Percentiles rank a stretch among this genome's conserved stretches.
Evolutionary conservation across 2,797 vertebrate genomes (phyloP).

Genomic region (Chanos chanos): DNA sequence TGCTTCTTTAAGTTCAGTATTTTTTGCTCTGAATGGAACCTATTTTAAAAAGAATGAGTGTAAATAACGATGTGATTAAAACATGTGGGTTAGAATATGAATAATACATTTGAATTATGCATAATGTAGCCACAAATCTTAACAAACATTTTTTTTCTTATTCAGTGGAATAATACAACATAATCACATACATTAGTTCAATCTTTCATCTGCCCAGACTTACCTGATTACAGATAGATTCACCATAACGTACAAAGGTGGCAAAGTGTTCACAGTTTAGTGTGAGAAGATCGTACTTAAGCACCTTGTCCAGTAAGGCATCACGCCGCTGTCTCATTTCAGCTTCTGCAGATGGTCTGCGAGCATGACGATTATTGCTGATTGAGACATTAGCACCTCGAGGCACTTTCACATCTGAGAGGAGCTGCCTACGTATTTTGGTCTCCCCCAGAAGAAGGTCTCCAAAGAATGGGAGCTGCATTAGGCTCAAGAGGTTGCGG

Average conservation of each 20-base stretch:
- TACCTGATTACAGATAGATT: slow-evolving; percentile 69
- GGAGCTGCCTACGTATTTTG: slow-evolving; percentile 54
- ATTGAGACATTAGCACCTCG: slow-evolving; percentile 49
- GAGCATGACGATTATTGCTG: slow-evolving; percentile 53
- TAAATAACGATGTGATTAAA: neutral
- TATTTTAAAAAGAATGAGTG: slow-evolving; percentile 27
- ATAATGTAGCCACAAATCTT: too few relatives aligned
- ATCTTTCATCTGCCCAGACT: neutral
- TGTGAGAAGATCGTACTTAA: slow-evolving; percentile 56
- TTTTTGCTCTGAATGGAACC: slow-evolving; percentile 58
- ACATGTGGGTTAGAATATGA: neutral
- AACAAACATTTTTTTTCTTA: neutral
- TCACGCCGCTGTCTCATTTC: slow-evolving; percentile 52
- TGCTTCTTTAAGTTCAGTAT: slow-evolving; percentile 54
- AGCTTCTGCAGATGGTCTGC: slow-evolving; percentile 33
- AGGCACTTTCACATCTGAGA: slow-evolving; percentile 61
- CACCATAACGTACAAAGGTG: slow-evolving; percentile 65
- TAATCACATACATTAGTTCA: neutral
- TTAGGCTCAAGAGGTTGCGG: slow-evolving; percentile 51
- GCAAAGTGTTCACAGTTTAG: slow-evolving; percentile 73
- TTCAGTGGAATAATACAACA: too few relatives aligned
- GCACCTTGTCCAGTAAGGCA: slow-evolving; percentile 47
- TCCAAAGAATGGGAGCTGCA: slow-evolving; percentile 55
- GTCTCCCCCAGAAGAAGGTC: slow-evolving; percentile 68
- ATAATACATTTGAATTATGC: neutral